phyloP scores from a whole-genome alignment of 2,888 invertebrate species.

The Hyposoter dolosus region DNA sequence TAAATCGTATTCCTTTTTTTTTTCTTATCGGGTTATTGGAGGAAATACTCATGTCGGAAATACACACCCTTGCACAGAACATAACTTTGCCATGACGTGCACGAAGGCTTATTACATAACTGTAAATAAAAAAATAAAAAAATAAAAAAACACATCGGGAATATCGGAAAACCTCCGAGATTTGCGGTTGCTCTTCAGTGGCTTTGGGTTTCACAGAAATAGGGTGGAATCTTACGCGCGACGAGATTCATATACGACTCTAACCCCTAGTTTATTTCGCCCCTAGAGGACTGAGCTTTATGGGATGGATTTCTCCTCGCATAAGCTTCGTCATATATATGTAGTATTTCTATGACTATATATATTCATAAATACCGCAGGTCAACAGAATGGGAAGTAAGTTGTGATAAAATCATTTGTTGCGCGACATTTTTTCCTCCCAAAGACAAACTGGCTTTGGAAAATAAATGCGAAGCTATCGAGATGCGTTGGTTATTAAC shows the following conservation, averaged over 20 bases:
- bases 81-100: background rate
- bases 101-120: background rate
- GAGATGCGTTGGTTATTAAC: background rate
- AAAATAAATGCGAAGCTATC: background rate
- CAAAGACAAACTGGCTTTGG: background rate
- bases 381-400: constrained; percentile 29
- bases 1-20: constrained; percentile 18
- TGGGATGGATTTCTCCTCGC: constrained; percentile 16
- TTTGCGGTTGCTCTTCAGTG: constrained; percentile 26
- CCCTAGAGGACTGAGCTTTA: constrained; percentile 33
- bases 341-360: background rate
- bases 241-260: constrained; percentile 32
- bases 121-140: constrained; percentile 5
- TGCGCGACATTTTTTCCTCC: background rate
- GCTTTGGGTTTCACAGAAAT: background rate
- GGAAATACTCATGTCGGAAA: background rate
- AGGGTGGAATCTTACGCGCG: constrained; percentile 11
- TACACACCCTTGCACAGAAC: background rate
- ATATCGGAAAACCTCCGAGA: constrained; percentile 32
- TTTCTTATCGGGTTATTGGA: background rate
- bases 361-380: constrained; percentile 4
- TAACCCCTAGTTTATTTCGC: constrained; percentile 29
- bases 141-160: constrained; percentile 19
- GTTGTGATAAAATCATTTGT: constrained; percentile 20
- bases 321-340: constrained; percentile 1